A percentile compares a stretch with the other conserved stretches of the same genome.
These are phyloP conservation scores for Ctenodactylus gundi DNA, from an alignment of 2,113 vertebrate genomes.

Conservation along the genomic window DNA sequence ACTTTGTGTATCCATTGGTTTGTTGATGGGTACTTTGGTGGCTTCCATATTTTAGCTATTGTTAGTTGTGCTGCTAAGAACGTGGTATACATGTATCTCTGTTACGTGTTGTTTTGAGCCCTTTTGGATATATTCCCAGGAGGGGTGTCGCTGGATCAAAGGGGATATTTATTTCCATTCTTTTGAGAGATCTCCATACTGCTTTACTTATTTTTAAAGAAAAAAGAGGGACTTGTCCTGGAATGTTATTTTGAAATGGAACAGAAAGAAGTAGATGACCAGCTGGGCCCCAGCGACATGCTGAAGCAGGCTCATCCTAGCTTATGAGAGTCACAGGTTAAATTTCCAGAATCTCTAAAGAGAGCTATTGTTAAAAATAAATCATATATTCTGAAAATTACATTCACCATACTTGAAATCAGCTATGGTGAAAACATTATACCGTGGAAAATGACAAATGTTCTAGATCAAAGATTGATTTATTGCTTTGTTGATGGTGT, in stretches of 20 bases:
- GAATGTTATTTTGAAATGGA: neutral
- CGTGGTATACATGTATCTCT: too few species aligned
- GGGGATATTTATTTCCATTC: too few species aligned
- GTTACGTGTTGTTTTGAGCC: too few species aligned
- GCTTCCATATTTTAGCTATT: too few species aligned
- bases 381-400: neutral
- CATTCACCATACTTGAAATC: neutral
- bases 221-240: neutral
- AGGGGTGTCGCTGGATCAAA: too few species aligned
- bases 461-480: neutral
- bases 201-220: neutral
- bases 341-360: constrained; percentile 20
- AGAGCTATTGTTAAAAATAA: neutral
- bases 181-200: too few species aligned
- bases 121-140: too few species aligned
- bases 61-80: too few species aligned
- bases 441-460: neutral
- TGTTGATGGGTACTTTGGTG: too few species aligned
- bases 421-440: neutral
- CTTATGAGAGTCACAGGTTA: neutral
- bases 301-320: neutral
- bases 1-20: too few species aligned
- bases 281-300: rapidly evolving
- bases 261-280: neutral
- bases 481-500: neutral